Base-by-base conservation (phyloP, 2,113 vertebrate genomes). In the Corythoichthys intestinalis region DNA sequence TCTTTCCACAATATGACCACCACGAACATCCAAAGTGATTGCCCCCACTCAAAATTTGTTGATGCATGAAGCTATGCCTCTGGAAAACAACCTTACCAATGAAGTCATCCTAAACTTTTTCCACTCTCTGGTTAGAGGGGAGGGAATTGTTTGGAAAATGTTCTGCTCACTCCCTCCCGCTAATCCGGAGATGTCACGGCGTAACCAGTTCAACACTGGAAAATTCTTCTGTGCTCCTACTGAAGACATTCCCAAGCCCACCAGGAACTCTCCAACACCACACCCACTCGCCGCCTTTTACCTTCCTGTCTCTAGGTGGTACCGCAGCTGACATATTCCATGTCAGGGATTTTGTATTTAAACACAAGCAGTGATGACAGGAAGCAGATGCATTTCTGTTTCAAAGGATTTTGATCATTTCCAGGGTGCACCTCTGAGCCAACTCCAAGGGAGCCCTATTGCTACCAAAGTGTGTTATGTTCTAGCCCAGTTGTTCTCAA, bases 291-390 rank as follows among this genome's bases (percentile, higher is more conserved):
- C 59, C 20, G 47, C 12, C 9, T 44, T 50, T 50, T 14, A 67
- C 65, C 63, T 38, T 34, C 49, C 71, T 52, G 71, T 76, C 76
- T 84, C 81, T 67, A 76, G 61, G 65, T 82, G 79, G 82, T 85
- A 82, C 85, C 54, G 57, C 46, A 34, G 52, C 59, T 73, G 83
- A 52, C 52, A 62, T n/a, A 2, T 47, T n/a, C 46, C 56, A 65
- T 47, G 62, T 77, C 41, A 57, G 17, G 52, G 77, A 66, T 67
- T 62, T 37, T 58, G n/a, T 65, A 38, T 8, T 72, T 38, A 65
- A 38, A 28, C 72, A 79, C 50, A 15, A 74, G 72, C 65, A 53
- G 38, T 12, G 71, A 71, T 65, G 71, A 81, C 1, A 3, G 65
- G 65, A 46, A 44, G 50, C 76, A 83, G 80, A 72, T 78, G 56